A percentile compares a stretch with the other conserved stretches of the same genome.
Evolutionary conservation across 92 coral and sea anemone genomes (phyloP).

Genomic region (Metridium senile): DNA sequence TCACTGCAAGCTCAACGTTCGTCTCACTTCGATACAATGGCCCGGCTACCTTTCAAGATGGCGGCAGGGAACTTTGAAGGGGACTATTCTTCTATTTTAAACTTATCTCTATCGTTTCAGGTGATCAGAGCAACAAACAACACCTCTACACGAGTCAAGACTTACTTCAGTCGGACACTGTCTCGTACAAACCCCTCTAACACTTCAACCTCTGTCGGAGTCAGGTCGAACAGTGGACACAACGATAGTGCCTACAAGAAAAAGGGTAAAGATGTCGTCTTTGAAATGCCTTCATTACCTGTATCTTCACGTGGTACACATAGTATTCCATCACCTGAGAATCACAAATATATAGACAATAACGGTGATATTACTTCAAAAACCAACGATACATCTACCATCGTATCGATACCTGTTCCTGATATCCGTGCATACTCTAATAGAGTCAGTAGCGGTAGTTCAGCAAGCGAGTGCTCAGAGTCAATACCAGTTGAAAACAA

Average conservation of each 20-base stretch:
- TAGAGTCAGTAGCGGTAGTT: neutral
- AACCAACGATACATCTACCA: neutral
- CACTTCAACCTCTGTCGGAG: slow-evolving; percentile 1
- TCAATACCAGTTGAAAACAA: neutral
- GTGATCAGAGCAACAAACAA: slow-evolving; percentile 19
- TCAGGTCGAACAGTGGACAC: neutral
- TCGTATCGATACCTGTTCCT: neutral
- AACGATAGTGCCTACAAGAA: neutral
- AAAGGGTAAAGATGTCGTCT: neutral
- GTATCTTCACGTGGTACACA: neutral
- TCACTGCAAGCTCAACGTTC: too few species aligned
- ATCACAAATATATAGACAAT: neutral
- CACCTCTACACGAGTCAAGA: slow-evolving; percentile 29
- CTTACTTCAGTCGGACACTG: slow-evolving; percentile 27
- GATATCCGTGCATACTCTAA: neutral
- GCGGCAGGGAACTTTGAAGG: too few species aligned
- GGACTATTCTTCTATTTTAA: too few species aligned
- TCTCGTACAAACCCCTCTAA: slow-evolving; percentile 22
- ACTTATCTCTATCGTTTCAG: slow-evolving; percentile 4
- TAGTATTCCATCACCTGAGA: neutral
- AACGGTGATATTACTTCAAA: neutral
- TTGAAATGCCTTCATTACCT: slow-evolving; percentile 10
- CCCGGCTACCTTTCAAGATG: too few species aligned
- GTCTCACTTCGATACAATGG: too few species aligned
- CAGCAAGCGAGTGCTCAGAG: neutral